Base-by-base conservation (phyloP, 2,113 vertebrate species). In the Sisor rabdophorus region DNA sequence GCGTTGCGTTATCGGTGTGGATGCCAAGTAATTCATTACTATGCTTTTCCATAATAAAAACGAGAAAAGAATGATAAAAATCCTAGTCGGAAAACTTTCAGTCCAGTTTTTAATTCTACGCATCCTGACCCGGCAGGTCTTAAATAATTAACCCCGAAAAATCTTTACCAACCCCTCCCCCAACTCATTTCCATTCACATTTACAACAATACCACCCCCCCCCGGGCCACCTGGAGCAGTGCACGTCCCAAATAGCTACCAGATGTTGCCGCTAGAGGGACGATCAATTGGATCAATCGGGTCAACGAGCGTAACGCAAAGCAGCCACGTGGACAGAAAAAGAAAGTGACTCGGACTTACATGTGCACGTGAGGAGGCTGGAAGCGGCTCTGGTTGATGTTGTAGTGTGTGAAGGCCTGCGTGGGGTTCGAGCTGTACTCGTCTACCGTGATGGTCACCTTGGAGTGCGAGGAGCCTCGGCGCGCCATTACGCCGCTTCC, bases 361-460 rank as follows among this genome's bases (percentile, higher is more conserved):
- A 96, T 96, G 50, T 96, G 94, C 81, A 96, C 94, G 0, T 96
- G 94, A 0, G 94, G 94, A 24, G 94, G 94, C 88, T 96, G 94
- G 91, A 96, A 95, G 71, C 94, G 84, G 91, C 94, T 96, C 92
- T 96, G 94, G 77, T 96, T 96, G 69, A 96, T 96, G 87, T 96
- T 96, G 92, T 96, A 96, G 84, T 96, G 94, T 0, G 94, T 96
- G 30, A 96, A 95, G 1, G 94, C 94, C 86, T 96, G 94, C 63
- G 94, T 96, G 9, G 94, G 94, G 86, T 96, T 96, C 59, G 94
- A 93, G 87, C 94, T 96, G 89, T 95, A 96, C 76, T 96, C 94
- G 84, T 96, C 94, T 92, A 96, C 94, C 17, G 93, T 87, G 68
- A 96, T 85, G 86, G 93, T 92, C 88, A 95, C 93, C 91, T 95